These are phyloP conservation scores for Palloptera scutellata DNA, from an alignment of 2,888 invertebrate species.

Conservation along the genomic window DNA sequence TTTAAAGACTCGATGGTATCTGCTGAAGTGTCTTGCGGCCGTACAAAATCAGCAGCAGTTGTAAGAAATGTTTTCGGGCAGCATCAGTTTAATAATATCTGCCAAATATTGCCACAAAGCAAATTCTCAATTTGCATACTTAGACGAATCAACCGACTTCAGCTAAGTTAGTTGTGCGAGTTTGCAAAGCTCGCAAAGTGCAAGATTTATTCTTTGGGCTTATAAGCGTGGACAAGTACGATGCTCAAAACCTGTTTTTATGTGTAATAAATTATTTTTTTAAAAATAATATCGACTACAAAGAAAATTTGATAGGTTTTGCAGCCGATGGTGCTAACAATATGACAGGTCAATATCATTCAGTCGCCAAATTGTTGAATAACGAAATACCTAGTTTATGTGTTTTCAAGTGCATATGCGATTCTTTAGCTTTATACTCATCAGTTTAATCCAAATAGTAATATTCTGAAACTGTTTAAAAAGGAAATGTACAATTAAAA, in stretches of 20 bases:
- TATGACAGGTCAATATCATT: neutral
- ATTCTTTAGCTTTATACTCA: too few species aligned
- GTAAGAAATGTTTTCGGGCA: neutral
- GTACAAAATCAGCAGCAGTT: neutral
- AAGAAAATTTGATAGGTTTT: neutral
- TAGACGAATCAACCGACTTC: neutral
- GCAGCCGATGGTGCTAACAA: constrained; percentile 1
- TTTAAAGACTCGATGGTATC: neutral
- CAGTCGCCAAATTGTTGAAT: neutral
- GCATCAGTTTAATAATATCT: neutral
- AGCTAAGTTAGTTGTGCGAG: neutral
- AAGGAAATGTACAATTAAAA: too few species aligned
- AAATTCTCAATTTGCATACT: neutral
- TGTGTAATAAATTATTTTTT: neutral
- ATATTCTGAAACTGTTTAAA: too few species aligned
- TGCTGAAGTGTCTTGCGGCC: too few species aligned
- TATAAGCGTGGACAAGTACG: neutral
- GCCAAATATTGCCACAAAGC: neutral
- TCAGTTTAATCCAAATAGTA: too few species aligned
- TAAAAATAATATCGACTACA: neutral
- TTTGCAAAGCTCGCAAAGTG: neutral
- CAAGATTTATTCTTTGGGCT: neutral
- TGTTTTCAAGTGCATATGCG: too few species aligned
- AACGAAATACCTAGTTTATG: too few species aligned
- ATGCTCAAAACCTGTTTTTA: neutral